Base-by-base conservation (phyloP, 2,888 invertebrate species). In the Phanerotoma sp. region DNA sequence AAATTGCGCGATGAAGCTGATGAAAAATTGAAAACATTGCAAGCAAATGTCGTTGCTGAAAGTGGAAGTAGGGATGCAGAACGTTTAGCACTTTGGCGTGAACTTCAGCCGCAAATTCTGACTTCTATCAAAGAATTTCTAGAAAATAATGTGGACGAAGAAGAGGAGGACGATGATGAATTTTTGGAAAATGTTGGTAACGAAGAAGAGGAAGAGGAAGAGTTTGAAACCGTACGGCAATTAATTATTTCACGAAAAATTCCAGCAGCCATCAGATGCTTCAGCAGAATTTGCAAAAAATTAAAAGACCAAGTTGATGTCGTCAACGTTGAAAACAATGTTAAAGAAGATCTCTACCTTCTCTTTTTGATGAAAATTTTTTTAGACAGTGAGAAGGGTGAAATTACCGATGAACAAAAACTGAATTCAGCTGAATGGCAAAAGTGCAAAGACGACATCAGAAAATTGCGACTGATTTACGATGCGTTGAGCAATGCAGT, bases 1-100 rank as follows among this genome's bases (percentile, higher is more conserved):
- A 79, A 81, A 50, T 84, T 85, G 66, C 78, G 87, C 44, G 78
- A 82, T 57, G 78, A 79, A 9, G 87, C 87, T 65, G 80, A 79
- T 61, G 82, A 81, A 49, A 86, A 86, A 63, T 76, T 91, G 16
- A 81, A 85, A 33, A 83, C 85, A 49, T 61, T 67, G 40, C 68
- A 71, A 59, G 61, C 62, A 13, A 54, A 56, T 15, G 54, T 66
- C 9, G 69, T 64, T 16, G 67, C 64, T 45, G 51, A 60, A 47
- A 74, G 73, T 61, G 62, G 53, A 33, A 66, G 68, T 9, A 73
- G 72, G 11, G 70, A 75, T 42, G 62, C 61, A 6, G 65, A 69
- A 32, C 67, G 75, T 64, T 57, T 67, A 10, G 68, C 71, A 51
- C 46, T 73, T 5, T 76, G 74, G 75, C 65, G 69, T 10, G 54